Conservation (phyloP, 2,797 vertebrate genomes). For the Sphenopsis melanotis region DNA sequence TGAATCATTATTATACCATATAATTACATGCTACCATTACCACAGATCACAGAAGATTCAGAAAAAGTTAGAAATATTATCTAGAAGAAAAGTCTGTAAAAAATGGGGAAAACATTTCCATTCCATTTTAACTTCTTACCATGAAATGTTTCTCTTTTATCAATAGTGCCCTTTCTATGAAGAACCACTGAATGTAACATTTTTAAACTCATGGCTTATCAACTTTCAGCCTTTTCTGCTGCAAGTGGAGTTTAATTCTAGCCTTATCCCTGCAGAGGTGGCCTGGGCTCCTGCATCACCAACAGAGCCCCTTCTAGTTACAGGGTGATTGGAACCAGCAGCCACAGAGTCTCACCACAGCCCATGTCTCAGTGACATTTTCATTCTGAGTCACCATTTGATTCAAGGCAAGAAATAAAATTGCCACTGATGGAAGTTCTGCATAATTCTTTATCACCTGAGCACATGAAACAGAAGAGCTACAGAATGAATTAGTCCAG, state of each 20-base stretch:
- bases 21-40: not conserved
- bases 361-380: not conserved
- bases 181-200: not conserved
- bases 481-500: not conserved
- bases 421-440: not conserved
- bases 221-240: not conserved
- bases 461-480: slow-evolving; percentile 16
- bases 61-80: not conserved
- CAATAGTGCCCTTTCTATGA: not conserved
- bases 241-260: not conserved
- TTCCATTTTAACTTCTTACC: not conserved
- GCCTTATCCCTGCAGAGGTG: not conserved
- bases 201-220: not conserved
- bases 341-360: not conserved
- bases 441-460: slow-evolving; percentile 33
- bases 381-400: slow-evolving; percentile 9
- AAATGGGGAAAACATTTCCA: not conserved
- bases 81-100: not conserved
- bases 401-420: slow-evolving; percentile 3
- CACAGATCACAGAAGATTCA: not conserved
- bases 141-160: not conserved
- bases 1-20: not conserved
- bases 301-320: not conserved
- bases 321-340: not conserved
- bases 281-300: not conserved